Evolutionary conservation across 2,113 vertebrate genomes (phyloP), one percentile per base, ranked within the genome.

Genomic region (Gallinago jamesoni): DNA sequence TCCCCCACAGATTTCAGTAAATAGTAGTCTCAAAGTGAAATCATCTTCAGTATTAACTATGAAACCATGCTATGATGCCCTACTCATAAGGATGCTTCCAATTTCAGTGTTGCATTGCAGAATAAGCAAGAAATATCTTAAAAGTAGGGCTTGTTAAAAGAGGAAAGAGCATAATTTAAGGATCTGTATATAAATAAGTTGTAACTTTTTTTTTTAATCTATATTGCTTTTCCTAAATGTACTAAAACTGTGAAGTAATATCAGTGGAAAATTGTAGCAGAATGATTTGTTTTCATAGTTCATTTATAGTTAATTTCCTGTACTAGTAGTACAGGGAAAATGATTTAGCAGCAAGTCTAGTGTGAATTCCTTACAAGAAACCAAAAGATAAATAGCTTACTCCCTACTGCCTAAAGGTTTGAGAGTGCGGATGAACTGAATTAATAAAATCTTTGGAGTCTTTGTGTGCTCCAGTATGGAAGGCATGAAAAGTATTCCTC

Each of bases 281-380:
- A 96, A 96, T 96, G 96, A 97, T 97, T 96, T 97, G 96, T 97
- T 97, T 97, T 98, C 95, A 94, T 94, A 96, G 94, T 96, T 97
- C 97, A 96, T 97, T 97, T 98, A 97, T 95, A 95, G 96, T 96
- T 97, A 97, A 97, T 98, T 97, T 98, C 97, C 97, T 98, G 97
- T 96, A 94, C 94, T 95, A 94, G 96, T 94, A 97, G 94, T 96
- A 96, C 77, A 95, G 94, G 92, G 93, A 93, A 97, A 97, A 95
- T 95, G 94, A 96, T 97, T 97, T 97, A 97, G 92, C 96, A 94
- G 92, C 3, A 1, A 94, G 88, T 90, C 94, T 94, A 91, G 96
- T 97, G 97, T 96, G 97, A 97, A 98, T 97, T 98, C 94, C 91
- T 95, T 94, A 94, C 88, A 83, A 95, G 94, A 96, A 97, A 97